Conservation (phyloP, 1,140 invertebrate species). For the Calliopsis andreniformis region DNA sequence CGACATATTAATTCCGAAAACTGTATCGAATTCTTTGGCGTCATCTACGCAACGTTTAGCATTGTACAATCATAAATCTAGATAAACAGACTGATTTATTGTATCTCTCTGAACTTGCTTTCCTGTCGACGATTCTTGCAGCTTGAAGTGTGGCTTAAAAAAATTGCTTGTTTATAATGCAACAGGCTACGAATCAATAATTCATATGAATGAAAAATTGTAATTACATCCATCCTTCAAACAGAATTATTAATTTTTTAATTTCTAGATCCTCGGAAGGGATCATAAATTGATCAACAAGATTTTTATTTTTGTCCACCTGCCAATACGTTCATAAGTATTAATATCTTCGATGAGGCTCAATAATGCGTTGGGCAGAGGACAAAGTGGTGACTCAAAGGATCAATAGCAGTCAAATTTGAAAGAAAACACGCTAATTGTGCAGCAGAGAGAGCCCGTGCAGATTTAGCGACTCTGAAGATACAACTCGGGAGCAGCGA, state of each 20-base stretch:
- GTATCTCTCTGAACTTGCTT: constrained; percentile 1
- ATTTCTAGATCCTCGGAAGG: no score
- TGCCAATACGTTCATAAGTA: background rate
- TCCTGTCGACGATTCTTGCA: background rate
- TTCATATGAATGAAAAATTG: no score
- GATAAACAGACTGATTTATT: constrained; percentile 39
- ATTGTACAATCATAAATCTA: constrained; percentile 21
- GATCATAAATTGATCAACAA: no score
- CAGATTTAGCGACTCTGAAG: constrained; percentile 23
- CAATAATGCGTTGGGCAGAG: background rate
- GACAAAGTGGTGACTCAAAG: constrained; percentile 3
- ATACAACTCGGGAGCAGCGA: constrained; percentile 39
- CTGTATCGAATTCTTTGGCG: background rate
- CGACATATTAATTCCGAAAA: background rate
- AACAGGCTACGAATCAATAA: no score
- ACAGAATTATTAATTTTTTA: no score
- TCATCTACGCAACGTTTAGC: background rate
- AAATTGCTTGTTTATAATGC: background rate
- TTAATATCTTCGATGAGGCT: background rate
- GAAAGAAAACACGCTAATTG: constrained; percentile 36
- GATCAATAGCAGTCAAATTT: constrained; percentile 12
- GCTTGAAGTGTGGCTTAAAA: background rate
- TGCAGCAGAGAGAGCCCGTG: constrained; percentile 21
- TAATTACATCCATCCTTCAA: no score
- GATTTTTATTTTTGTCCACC: background rate